Evolutionary conservation across 2,113 vertebrate species (phyloP), one percentile per base, ranked within the genome.

Genomic region (Peromyscus californicus): DNA sequence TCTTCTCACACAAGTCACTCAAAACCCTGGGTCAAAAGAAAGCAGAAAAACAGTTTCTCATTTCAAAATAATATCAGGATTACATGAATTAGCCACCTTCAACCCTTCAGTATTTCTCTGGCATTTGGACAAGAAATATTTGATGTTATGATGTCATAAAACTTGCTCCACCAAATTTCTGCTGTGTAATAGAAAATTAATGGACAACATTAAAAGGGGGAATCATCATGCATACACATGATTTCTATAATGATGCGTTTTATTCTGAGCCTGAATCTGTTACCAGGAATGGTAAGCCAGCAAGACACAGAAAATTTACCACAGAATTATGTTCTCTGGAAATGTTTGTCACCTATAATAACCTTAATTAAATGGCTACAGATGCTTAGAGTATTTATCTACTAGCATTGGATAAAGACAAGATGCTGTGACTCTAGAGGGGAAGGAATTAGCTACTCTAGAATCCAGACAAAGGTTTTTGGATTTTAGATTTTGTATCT

Each of bases 111-210:
- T 4, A 15, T 90, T 63, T 97, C 97, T 95, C 78, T 4, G 95
- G 94, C 24, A 61, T 39, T 36, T 1, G 19, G 91, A 87, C n/a
- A 96, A 85, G 59, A 82, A 84, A 83, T 74, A 84, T 84, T 96
- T 95, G 86, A 29, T 76, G 7, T 80, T 83, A 79, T 76, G 63
- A 95, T 88, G 94, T 89, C 85, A 88, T 97, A 93, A 90, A 96
- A 89, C 36, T 1, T 4, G 2, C 84, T 84, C 70, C 89, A 26
- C 15, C 63, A 95, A 69, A 21, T 57, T 45, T 90, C 96, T 98
- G 0, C 39, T 89, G 0, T 95, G 22, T 96, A 96, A 97, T 91
- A 45, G 31, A 72, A 93, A 94, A 84, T 15, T 88, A 97, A 97
- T 90, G 12, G 1, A 15, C 31, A 76, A 39, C 19, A 95, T 92